Evolutionary conservation across 2,797 vertebrate genomes (phyloP).

Genomic region (Orientallactaga sibirica): DNA sequence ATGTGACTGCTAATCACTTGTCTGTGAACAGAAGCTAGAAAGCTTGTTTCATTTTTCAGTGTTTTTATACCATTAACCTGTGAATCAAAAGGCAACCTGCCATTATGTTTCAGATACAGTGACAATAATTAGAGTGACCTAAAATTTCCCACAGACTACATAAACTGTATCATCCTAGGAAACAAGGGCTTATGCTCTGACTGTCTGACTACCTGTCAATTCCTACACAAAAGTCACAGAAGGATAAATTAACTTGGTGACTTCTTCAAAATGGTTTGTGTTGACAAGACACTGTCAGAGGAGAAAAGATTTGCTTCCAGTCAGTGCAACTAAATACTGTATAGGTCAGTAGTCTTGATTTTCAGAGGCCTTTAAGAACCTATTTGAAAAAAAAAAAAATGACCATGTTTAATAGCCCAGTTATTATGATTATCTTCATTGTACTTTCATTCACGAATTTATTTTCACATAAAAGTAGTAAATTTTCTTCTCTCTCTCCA

Average conservation of each 20-base stretch:
- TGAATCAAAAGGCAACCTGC: slow-evolving; percentile 74
- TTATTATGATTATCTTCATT: not conserved
- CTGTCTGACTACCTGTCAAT: slow-evolving; percentile 74
- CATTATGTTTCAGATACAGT: slow-evolving; percentile 63
- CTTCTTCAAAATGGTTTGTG: slow-evolving; percentile 76
- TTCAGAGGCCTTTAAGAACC: not conserved
- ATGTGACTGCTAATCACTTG: slow-evolving; percentile 4
- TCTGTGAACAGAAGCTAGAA: not conserved
- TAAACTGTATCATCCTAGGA: slow-evolving; percentile 76
- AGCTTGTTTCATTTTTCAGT: slow-evolving; percentile 69
- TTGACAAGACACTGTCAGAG: slow-evolving; percentile 58
- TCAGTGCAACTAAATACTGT: slow-evolving; percentile 63
- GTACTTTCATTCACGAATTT: slow-evolving; percentile 50
- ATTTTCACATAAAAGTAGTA: not conserved
- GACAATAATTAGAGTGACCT: slow-evolving; percentile 78
- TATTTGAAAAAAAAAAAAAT: too few species aligned
- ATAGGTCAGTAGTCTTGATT: not conserved
- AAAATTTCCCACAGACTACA: slow-evolving; percentile 69
- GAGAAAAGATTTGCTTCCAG: slow-evolving; percentile 27
- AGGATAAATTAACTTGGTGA: slow-evolving; percentile 77
- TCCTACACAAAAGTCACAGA: slow-evolving; percentile 52
- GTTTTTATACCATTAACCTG: not conserved
- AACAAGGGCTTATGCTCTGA: slow-evolving; percentile 66
- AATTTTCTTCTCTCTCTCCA: not conserved
- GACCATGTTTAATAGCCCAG: not conserved